phyloP scores from a whole-genome alignment of 2,113 vertebrate genomes.

The Cyprinus carpio region DNA sequence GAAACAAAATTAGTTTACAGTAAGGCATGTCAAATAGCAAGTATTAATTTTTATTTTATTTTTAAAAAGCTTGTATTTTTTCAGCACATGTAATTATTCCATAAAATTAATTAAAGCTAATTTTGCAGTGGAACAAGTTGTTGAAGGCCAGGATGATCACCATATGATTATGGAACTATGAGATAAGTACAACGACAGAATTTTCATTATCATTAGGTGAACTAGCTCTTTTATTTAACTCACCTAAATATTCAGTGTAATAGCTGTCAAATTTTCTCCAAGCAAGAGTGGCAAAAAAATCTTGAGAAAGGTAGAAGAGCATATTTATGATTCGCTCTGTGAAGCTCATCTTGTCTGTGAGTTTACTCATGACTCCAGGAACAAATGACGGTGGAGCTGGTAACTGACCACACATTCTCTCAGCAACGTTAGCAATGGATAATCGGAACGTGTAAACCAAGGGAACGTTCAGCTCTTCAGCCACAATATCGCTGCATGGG shows the following conservation, averaged over 20 bases:
- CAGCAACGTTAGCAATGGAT: conserved; percentile 57
- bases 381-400: conserved; percentile 74
- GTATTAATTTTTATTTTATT: too few species aligned
- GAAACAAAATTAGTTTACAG: too few species aligned
- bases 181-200: neutral
- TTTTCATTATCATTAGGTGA: neutral
- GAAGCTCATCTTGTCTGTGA: conserved; percentile 76
- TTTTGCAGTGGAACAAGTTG: too few species aligned
- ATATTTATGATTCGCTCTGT: conserved; percentile 68
- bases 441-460: conserved; percentile 70
- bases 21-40: too few species aligned
- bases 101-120: too few species aligned
- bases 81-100: too few species aligned
- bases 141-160: too few species aligned
- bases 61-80: too few species aligned
- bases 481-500: conserved; percentile 67
- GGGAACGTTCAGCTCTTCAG: conserved; percentile 68
- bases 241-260: conserved; percentile 74
- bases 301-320: conserved; percentile 64
- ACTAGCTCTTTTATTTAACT: conserved; percentile 39
- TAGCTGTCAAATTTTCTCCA: conserved; percentile 61
- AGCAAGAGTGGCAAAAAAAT: conserved; percentile 21
- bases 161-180: too few species aligned
- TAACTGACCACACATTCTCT: conserved; percentile 70
- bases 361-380: conserved; percentile 67